Conservation (phyloP, 2,113 vertebrate genomes). For the Hippocampus zosterae region DNA sequence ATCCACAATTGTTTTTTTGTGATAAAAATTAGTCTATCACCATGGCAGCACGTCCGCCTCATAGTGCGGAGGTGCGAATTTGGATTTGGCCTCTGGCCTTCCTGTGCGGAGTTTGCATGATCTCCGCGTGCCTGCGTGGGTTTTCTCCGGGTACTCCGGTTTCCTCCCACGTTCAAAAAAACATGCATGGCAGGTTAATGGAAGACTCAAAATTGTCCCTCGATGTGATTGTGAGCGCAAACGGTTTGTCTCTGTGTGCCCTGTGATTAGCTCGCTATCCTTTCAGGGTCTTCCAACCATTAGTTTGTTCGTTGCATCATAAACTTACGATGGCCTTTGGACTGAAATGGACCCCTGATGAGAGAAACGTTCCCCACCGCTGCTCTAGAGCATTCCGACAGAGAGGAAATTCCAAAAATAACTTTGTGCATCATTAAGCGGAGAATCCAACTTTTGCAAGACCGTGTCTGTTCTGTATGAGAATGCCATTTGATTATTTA, state of each 20-base stretch:
- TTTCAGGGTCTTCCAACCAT: neutral
- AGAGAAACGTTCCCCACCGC: neutral
- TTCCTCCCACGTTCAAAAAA: too few relatives aligned
- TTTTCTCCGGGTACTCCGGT: too few relatives aligned
- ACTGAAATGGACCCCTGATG: neutral
- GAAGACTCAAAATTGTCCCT: too few relatives aligned
- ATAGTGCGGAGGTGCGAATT: too few relatives aligned
- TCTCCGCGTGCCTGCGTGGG: too few relatives aligned
- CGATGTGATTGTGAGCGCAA: neutral
- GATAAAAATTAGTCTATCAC: too few relatives aligned
- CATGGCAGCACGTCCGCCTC: too few relatives aligned
- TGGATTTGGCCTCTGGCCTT: too few relatives aligned
- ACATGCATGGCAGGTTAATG: too few relatives aligned
- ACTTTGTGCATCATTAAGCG: slow-evolving; percentile 8
- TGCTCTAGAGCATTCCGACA: neutral
- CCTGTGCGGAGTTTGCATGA: too few relatives aligned
- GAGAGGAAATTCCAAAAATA: slow-evolving; percentile 3
- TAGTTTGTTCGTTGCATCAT: neutral
- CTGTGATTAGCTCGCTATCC: too few relatives aligned
- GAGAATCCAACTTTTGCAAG: neutral
- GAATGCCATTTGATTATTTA: neutral
- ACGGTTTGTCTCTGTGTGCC: too few relatives aligned
- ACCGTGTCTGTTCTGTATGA: neutral
- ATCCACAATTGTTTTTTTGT: neutral
- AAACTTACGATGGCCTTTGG: neutral